Conservation (phyloP, 2,888 invertebrate genomes). For the Amphipyra berbera region DNA sequence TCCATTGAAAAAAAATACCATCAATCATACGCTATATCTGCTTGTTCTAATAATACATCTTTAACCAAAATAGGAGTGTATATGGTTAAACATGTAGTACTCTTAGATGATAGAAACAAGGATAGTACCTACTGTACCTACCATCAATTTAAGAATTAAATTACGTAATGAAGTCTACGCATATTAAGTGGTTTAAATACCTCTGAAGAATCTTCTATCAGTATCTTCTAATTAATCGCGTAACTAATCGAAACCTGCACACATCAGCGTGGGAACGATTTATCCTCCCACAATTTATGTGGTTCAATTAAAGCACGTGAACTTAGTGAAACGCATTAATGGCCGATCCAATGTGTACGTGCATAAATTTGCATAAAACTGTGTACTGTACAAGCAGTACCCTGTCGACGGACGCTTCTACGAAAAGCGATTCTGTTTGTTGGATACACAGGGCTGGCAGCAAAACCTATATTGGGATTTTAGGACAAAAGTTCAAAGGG, state of each 20-base stretch:
- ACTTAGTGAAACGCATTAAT: slow-evolving; percentile 49
- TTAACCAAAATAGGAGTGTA: too few species aligned
- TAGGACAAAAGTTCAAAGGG: background rate
- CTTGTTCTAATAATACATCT: too few species aligned
- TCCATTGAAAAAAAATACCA: too few species aligned
- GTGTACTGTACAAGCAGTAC: slow-evolving; percentile 36
- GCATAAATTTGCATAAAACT: slow-evolving; percentile 69
- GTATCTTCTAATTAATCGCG: slow-evolving; percentile 27
- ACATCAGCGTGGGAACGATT: slow-evolving; percentile 22
- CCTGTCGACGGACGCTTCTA: slow-evolving; percentile 64
- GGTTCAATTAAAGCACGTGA: slow-evolving; percentile 54
- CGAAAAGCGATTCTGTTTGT: slow-evolving; percentile 72
- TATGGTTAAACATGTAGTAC: too few species aligned
- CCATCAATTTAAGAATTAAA: too few species aligned
- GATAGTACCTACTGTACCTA: too few species aligned
- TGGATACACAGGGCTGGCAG: slow-evolving; percentile 44
- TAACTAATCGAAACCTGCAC: slow-evolving; percentile 36
- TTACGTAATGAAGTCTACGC: too few species aligned
- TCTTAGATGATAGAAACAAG: too few species aligned
- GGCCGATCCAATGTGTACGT: slow-evolving; percentile 51
- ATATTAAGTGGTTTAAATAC: background rate
- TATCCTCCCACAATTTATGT: slow-evolving; percentile 41
- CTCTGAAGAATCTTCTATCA: background rate
- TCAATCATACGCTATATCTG: too few species aligned
- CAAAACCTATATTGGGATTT: slow-evolving; percentile 1